phyloP scores from a whole-genome alignment of 2,888 invertebrate genomes.

The Mesoligia furuncula region DNA sequence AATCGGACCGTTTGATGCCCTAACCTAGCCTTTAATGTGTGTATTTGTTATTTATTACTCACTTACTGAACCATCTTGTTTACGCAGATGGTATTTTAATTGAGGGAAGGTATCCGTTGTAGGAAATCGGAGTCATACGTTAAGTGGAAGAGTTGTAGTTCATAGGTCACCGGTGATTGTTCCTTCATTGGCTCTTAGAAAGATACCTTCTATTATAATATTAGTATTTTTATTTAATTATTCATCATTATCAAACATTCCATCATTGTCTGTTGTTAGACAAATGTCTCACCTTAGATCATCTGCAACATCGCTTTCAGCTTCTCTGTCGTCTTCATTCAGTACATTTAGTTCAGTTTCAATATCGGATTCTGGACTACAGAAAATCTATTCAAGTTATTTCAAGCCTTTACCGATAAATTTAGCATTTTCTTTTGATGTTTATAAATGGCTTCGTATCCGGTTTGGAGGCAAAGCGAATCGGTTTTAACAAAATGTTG shows the following conservation, averaged over 20 bases:
- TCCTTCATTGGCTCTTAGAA: neutral
- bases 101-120: slow-evolving; percentile 23
- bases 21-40: slow-evolving; percentile 52
- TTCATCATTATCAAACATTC: neutral
- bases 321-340: neutral
- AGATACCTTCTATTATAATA: neutral
- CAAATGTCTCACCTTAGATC: neutral
- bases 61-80: slow-evolving; percentile 39
- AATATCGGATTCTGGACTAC: slow-evolving; percentile 4
- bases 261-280: neutral
- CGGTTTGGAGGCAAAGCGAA: slow-evolving; percentile 58
- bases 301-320: neutral
- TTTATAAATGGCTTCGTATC: slow-evolving; percentile 50
- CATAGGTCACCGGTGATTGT: slow-evolving; percentile 10
- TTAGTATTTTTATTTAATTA: neutral
- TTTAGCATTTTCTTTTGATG: slow-evolving; percentile 59
- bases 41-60: slow-evolving; percentile 55
- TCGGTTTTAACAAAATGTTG: slow-evolving; percentile 42
- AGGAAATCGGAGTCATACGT: neutral
- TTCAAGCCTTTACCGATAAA: slow-evolving; percentile 36
- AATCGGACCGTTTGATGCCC: slow-evolving; percentile 68
- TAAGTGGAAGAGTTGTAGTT: neutral
- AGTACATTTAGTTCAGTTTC: neutral
- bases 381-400: slow-evolving; percentile 37
- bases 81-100: slow-evolving; percentile 36